Base-by-base conservation (phyloP, 1,140 invertebrate genomes). In the Trichogramma pretiosum region DNA sequence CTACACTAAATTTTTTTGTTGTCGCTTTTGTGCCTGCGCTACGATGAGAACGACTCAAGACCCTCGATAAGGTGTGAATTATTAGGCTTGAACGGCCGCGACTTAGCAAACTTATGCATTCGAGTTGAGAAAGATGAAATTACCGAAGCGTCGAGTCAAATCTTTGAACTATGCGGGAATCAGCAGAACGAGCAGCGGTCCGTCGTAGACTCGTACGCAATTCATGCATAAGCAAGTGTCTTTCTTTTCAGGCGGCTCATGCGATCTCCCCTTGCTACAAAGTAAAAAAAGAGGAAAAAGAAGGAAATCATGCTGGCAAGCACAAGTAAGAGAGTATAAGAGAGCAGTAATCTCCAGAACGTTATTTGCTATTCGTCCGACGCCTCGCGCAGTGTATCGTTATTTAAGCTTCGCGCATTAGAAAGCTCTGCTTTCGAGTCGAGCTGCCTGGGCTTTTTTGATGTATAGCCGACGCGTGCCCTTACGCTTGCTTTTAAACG, bases 381-480 rank as follows among this genome's bases (percentile, higher is more conserved):
- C 51, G 60, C 2, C 5, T 30, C 14, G 10, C 18, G 37, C 19
- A 5, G 36, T 40, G 62, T 72, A 68, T 72, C 67, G 67, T 70
- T 68, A 68, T 70, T 72, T 70, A 70, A 70, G 67, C 70, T 70
- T 68, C 64, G 38, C 28, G 68, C 65, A 70, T 70, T 70, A 72
- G n/a, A n/a, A 69, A 67, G 65, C 62, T 57, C 58, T n/a, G n/a
- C n/a, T n/a, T n/a, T n/a, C n/a, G n/a, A n/a, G n/a, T n/a, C n/a
- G n/a, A n/a, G n/a, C n/a, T n/a, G n/a, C n/a, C 53, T 48, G 56
- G 43, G 46, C 50, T 55, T 52, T 58, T 65, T 67, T 70, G 69
- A 72, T 72, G 61, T 68, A 72, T 63, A 60, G 61, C 53, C 56
- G 57, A 63, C 66, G 63, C 69, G 69, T 72, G 69, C 64, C 45